Evolutionary conservation across 2,888 invertebrate species (phyloP).

Genomic region (Seira sanloemensis): DNA sequence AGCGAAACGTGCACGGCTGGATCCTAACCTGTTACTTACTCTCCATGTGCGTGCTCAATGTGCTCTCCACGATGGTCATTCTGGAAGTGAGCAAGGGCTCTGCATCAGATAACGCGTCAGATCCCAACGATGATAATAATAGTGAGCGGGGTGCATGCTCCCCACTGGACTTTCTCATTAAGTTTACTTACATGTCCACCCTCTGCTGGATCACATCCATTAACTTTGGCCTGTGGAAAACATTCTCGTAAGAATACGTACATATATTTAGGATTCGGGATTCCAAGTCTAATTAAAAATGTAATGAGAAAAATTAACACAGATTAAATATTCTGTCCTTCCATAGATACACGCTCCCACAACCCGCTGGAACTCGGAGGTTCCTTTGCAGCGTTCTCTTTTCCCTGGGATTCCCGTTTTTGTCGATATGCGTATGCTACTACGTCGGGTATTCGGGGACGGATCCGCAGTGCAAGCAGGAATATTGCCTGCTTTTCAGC

Average conservation of each 20-base stretch:
- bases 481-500: constrained; percentile 50
- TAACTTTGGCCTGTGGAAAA: constrained; percentile 61
- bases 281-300: no score
- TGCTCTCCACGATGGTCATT: constrained; percentile 48
- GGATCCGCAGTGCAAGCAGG: constrained; percentile 7
- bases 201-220: constrained; percentile 67
- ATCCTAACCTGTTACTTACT: constrained; percentile 59
- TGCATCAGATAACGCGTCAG: neutral
- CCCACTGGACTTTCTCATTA: constrained; percentile 50
- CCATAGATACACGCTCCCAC: constrained; percentile 42
- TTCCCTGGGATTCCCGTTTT: constrained; percentile 46
- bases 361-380: constrained; percentile 42
- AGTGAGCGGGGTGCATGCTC: constrained; percentile 30
- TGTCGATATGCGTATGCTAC: constrained; percentile 43
- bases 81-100: neutral
- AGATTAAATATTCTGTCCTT: neutral
- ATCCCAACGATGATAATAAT: neutral
- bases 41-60: constrained; percentile 60
- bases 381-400: constrained; percentile 58
- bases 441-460: constrained; percentile 15
- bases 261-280: no score
- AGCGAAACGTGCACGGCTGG: constrained; percentile 66
- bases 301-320: no score
- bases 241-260: constrained; percentile 41
- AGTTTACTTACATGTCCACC: constrained; percentile 61